phyloP scores from a whole-genome alignment of 2,113 vertebrate species.

The Hippocampus mohnikei region DNA sequence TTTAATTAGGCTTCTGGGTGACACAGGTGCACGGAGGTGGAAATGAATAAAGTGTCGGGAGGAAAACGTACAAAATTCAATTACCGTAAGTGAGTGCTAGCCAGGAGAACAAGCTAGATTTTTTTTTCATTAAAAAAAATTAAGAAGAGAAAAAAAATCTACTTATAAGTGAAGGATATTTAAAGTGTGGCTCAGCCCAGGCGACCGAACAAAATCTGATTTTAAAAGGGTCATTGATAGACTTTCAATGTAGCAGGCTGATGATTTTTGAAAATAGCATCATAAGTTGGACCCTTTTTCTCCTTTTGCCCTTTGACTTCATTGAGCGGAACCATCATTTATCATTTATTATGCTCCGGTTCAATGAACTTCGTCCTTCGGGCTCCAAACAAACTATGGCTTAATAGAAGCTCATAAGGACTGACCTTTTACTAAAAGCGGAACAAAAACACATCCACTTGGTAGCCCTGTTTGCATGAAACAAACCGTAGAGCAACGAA shows the following conservation, averaged over 20 bases:
- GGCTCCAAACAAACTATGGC: constrained; percentile 62
- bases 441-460: constrained; percentile 40
- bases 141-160: not conserved
- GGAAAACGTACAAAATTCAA: constrained; percentile 41
- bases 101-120: constrained; percentile 14
- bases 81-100: constrained; percentile 23
- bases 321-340: constrained; percentile 63
- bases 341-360: constrained; percentile 58
- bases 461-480: constrained; percentile 45
- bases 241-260: constrained; percentile 16
- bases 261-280: constrained; percentile 18
- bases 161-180: not conserved
- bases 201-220: not conserved
- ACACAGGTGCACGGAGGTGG: constrained; percentile 39
- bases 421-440: constrained; percentile 61
- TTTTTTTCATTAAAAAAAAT: not conserved
- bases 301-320: constrained; percentile 66
- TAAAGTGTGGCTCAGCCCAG: not conserved
- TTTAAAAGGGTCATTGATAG: constrained; percentile 20
- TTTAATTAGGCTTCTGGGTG: constrained; percentile 47
- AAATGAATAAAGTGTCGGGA: constrained; percentile 28
- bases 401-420: constrained; percentile 56
- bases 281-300: constrained; percentile 39
- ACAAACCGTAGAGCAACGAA: constrained; percentile 32
- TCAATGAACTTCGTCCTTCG: constrained; percentile 62